These are phyloP conservation scores for Cottus gobio DNA, from an alignment of 2,113 vertebrate species.

Conservation along the genomic window DNA sequence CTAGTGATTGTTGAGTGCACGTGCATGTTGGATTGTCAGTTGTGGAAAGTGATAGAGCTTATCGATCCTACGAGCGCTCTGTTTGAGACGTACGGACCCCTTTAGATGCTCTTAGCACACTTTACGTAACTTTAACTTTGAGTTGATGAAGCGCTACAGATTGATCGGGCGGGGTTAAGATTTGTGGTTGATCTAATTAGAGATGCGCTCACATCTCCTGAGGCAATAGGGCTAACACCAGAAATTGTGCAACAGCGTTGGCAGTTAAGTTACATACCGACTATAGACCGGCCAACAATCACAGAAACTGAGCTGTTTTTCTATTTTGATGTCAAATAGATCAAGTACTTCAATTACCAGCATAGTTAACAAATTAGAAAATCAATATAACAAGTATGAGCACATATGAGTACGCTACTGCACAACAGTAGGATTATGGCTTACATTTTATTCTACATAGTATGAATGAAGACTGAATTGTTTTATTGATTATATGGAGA, in stretches of 20 bases:
- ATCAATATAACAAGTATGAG: too few species aligned
- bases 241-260: background rate
- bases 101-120: conserved; percentile 2
- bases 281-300: background rate
- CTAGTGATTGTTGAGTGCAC: background rate
- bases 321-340: background rate
- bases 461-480: background rate
- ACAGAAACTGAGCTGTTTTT: background rate
- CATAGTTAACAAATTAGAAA: background rate
- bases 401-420: too few species aligned
- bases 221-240: background rate
- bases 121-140: background rate
- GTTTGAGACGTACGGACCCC: background rate
- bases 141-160: background rate
- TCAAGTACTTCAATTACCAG: background rate
- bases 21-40: background rate
- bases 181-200: background rate
- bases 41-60: conserved; percentile 2
- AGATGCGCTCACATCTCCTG: background rate
- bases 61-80: background rate
- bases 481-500: background rate
- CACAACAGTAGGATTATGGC: background rate
- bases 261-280: background rate
- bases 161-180: background rate
- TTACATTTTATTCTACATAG: background rate